These are phyloP conservation scores for Pherbina coryleti DNA, from an alignment of 2,888 invertebrate genomes.

Conservation along the genomic window DNA sequence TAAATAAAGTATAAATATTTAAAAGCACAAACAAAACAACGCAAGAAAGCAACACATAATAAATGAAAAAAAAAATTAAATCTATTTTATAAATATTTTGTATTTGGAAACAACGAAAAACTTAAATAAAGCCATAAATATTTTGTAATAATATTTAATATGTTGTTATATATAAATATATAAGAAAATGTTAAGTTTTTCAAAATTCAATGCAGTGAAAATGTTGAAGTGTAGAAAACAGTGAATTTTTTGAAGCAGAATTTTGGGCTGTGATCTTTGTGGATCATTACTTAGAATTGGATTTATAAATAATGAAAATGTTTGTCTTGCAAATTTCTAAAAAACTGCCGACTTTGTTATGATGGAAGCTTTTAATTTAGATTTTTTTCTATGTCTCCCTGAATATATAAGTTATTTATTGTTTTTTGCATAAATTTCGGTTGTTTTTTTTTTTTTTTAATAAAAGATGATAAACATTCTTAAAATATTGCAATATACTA, in stretches of 20 bases:
- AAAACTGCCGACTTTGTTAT: background rate
- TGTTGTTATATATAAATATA: background rate
- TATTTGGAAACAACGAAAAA: too few species aligned
- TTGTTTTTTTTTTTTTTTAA: slow-evolving; percentile 25
- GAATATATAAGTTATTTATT: slow-evolving; percentile 39
- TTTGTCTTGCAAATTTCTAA: background rate
- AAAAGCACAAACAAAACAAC: slow-evolving; percentile 21
- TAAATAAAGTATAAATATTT: slow-evolving; percentile 13
- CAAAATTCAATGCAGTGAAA: slow-evolving; percentile 6
- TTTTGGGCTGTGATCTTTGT: background rate
- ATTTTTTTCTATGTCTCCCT: slow-evolving; percentile 42
- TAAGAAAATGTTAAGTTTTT: background rate
- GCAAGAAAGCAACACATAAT: slow-evolving; percentile 12
- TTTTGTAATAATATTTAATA: background rate
- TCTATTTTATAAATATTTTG: background rate
- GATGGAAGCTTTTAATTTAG: background rate
- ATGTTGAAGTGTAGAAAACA: background rate
- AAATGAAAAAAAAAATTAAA: background rate
- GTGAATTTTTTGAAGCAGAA: background rate
- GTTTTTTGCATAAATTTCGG: slow-evolving; percentile 22
- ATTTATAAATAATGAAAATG: background rate
- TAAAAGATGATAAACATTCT: slow-evolving; percentile 62
- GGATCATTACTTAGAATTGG: background rate
- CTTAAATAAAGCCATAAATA: too few species aligned
- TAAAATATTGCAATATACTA: background rate